Base-by-base conservation (phyloP, 2,113 vertebrate species). In the Anarrhichthys ocellatus region DNA sequence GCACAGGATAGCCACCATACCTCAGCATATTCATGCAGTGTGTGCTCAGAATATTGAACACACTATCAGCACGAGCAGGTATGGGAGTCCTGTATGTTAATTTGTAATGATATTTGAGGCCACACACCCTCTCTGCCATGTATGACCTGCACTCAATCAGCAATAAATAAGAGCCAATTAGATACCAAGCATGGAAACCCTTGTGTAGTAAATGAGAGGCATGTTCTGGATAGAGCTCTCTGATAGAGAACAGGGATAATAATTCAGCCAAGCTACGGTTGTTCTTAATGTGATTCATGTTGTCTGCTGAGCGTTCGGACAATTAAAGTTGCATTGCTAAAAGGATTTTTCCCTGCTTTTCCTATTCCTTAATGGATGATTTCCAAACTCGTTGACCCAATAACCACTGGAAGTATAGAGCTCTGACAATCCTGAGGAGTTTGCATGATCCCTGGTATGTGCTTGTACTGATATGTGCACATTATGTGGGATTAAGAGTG, bases 281-380 rank as follows among this genome's bases (percentile, higher is more conserved):
- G 76, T 85, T 91, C 78, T 83, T 88, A 87, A 81, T 93, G 72
- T 88, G 80, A 91, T 89, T 90, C 88, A 82, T 92, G 87, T 87
- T 76, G 50, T 82, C 78, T 80, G 85, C 87, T 54, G 73, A 85
- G 81, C 80, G 83, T 89, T 88, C 79, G 79, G 69, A 77, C 87
- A 86, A 87, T 91, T 91, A 70, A 70, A 91, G 92, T 91, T 92
- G 83, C 85, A 91, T 92, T 91, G 83, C 71, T 85, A 81, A 82
- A 81, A 87, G 77, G 67, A 66, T 86, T 74, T 87, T 4, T 2
- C 40, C 70, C 52, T 68, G 52, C 70, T 80, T 62, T 80, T 69
- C 44, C 7, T 13, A 78, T 80, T 86, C 65, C 58, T 80, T 89
- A 91, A 82, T 91, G 84, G 64, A 81, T 73, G 62, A 58, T 80